phyloP scores from a whole-genome alignment of 2,888 invertebrate genomes.

The Ophion ventricosus region DNA sequence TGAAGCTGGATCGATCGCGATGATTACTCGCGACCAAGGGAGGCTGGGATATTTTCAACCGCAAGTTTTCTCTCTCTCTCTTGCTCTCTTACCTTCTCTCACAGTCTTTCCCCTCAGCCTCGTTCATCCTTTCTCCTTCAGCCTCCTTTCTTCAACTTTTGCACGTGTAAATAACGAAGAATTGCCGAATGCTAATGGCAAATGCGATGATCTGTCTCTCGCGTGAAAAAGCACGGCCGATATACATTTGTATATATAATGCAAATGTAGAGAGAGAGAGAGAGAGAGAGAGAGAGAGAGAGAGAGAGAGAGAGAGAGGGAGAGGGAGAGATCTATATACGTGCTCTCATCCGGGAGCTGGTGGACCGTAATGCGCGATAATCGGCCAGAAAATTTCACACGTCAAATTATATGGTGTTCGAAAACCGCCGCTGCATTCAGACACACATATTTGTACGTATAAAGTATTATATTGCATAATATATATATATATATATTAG shows the following conservation, averaged over 20 bases:
- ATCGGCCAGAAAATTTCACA: constrained; percentile 71
- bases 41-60: constrained; percentile 69
- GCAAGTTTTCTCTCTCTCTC: constrained; percentile 68
- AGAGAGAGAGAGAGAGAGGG: background rate
- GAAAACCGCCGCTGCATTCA: constrained; percentile 37
- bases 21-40: constrained; percentile 57
- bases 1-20: constrained; percentile 68
- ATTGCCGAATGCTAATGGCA: constrained; percentile 73
- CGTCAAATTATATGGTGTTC: constrained; percentile 63
- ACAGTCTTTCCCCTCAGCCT: background rate
- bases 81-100: constrained; percentile 5
- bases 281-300: background rate
- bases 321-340: constrained; percentile 19
- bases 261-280: constrained; percentile 5
- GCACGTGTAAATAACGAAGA: constrained; percentile 80
- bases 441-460: constrained; percentile 15
- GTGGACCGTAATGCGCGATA: constrained; percentile 70
- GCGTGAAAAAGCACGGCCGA: constrained; percentile 7
- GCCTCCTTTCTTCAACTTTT: constrained; percentile 59
- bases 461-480: background rate
- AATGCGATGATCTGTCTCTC: constrained; percentile 50
- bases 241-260: constrained; percentile 20
- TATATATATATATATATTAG: constrained; percentile 11
- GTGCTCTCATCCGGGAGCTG: constrained; percentile 68
- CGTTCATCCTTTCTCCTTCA: constrained; percentile 54